These are phyloP conservation scores for Patiria pectinifera DNA, from an alignment of 53 echinoderm and acorn worm genomes.

Conservation along the genomic window DNA sequence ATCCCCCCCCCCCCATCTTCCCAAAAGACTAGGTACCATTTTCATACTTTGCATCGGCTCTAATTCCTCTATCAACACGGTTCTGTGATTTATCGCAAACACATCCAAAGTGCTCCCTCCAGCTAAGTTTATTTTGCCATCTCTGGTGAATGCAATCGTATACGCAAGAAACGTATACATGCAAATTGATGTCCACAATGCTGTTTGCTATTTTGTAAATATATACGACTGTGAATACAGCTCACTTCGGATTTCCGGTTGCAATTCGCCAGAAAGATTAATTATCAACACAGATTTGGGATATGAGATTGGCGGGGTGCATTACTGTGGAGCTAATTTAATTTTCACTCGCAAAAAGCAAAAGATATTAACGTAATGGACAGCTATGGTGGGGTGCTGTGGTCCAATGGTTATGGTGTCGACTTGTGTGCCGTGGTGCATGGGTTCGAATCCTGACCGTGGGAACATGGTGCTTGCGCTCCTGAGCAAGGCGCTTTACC, in stretches of 20 bases:
- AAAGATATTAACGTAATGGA: background rate
- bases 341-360: background rate
- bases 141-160: background rate
- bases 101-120: slow-evolving; percentile 2
- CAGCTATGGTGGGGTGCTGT: background rate
- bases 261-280: background rate
- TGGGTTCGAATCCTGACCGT: too few species aligned
- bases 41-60: background rate
- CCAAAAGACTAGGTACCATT: background rate
- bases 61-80: slow-evolving; percentile 1
- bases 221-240: background rate
- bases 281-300: background rate
- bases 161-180: background rate
- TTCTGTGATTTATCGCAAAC: background rate
- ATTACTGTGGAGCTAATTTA: background rate
- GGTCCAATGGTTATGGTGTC: too few species aligned
- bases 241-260: background rate
- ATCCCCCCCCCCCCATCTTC: background rate
- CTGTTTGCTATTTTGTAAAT: background rate
- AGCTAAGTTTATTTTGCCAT: slow-evolving; percentile 27
- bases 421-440: too few species aligned
- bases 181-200: background rate
- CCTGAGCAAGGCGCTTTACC: too few species aligned
- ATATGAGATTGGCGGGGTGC: background rate
- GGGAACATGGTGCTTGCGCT: too few species aligned